Evolutionary conservation across 2,797 vertebrate species (phyloP), one percentile per base, ranked within the genome.

Genomic region (Clamator glandarius): DNA sequence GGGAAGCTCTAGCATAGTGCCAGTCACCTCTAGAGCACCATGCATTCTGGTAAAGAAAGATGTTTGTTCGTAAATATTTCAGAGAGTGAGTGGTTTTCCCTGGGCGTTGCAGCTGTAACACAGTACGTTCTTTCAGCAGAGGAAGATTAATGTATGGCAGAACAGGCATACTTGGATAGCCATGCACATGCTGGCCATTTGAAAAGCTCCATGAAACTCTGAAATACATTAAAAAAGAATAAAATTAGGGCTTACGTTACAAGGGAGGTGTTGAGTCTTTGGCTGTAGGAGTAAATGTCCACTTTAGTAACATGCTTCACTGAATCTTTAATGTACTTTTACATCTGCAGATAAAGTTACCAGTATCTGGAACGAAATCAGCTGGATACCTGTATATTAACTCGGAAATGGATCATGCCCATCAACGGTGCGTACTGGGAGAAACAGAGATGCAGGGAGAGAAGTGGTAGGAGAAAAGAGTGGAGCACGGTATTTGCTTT

Each of bases 271-370:
- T 68, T 35, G 33, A 0, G 0, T 52, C 39, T 68, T 83, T 51
- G n/a, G 41, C 19, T 73, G 35, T 23, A 28, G 50, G 31, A 83
- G 5, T 44, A n/a, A 85, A 12, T 36, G n/a, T 42, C 57, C 24
- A 4, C 84, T 92, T 64, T 31, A 25, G 46, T 50, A 83, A 61
- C 14, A 12, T 6, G 33, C 29, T 42, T 70, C 70, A 44, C 11
- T 81, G 81, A 75, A 41, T 58, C 46, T 70, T 76, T 24, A 84
- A 63, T 10, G 4, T 70, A n/a, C 16, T 83, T 94, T 73, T 81
- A 26, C 11, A 23, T 74, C 57, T 84, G 46, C 96, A 99, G 98
- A 91, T 99, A 42, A 99, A 99, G 97, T 98, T 99, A 76, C 99
- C 98, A 0, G 98, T 99, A 26, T 98, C 98, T 28, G 98, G 98